Evolutionary conservation across 2,888 invertebrate species (phyloP).

Genomic region (Dolomedes plantarius): DNA sequence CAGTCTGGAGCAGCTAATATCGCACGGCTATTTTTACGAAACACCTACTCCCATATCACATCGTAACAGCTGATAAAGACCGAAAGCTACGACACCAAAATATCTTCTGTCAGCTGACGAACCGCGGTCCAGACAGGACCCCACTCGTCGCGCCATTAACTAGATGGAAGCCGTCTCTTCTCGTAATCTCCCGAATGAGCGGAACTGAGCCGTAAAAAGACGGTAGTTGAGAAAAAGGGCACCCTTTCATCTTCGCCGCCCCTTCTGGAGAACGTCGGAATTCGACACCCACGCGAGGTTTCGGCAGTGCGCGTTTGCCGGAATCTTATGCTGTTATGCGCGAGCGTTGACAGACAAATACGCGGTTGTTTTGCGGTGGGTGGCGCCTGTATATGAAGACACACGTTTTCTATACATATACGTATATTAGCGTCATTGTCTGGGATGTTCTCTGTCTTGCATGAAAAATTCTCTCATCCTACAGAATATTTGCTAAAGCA

Average conservation of each 20-base stretch:
- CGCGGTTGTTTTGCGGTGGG: too few species aligned
- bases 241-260: conserved; percentile 32
- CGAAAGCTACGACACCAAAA: background rate
- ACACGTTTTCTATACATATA: too few species aligned
- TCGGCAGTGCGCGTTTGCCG: background rate
- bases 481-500: too few species aligned
- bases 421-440: too few species aligned
- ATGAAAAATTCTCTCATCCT: too few species aligned
- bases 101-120: background rate
- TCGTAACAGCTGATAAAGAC: background rate
- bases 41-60: too few species aligned
- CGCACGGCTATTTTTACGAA: too few species aligned
- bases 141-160: conserved; percentile 8
- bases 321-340: background rate
- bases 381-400: too few species aligned
- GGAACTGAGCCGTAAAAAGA: conserved; percentile 14
- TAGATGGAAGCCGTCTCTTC: background rate
- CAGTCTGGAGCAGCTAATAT: too few species aligned
- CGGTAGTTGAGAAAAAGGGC: background rate
- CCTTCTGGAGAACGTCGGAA: conserved; percentile 11
- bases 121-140: background rate
- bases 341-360: background rate
- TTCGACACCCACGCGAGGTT: conserved; percentile 8
- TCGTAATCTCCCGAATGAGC: background rate
- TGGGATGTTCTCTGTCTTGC: too few species aligned